Base-by-base conservation (phyloP, 2,797 vertebrate genomes). In the Onychomys arenicola region DNA sequence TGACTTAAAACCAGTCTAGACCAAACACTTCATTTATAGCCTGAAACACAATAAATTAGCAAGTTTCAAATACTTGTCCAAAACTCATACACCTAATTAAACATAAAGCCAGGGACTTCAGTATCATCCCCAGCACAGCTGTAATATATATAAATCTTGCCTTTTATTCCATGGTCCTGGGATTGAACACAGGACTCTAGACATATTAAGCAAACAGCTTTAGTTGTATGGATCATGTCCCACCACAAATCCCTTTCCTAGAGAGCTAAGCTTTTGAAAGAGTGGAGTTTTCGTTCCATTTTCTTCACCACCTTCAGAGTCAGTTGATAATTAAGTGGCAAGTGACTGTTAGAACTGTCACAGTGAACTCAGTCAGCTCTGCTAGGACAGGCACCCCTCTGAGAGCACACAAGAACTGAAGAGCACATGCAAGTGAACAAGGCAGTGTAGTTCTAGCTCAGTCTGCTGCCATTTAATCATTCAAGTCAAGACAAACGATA, bases 1-100 rank as follows among this genome's bases (percentile, higher is more conserved):
- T 95, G 29, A 52, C 37, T 73, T 93, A 65, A 80, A 95, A 83
- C 3, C 67, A 21, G 10, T 57, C 43, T 92, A 75, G 40, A 93
- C 10, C 29, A 89, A 97, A 55, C 25, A 67, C 32, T 91, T 84
- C 34, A 95, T 63, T 90, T 85, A 90, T 7, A 87, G 61, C 55
- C 17, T 81, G 23, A 85, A 95, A 88, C 89, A 89, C 65, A 61
- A 40, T 69, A 78, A 95, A 78, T 75, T 43, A 40, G 25, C 55
- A 75, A 93, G 8, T n/a, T 87, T 88, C 81, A 94, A 89, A 59
- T 76, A 92, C 2, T 82, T 82, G 17, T 2, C 8, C 21, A 67
- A 89, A 95, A 40, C 59, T 81, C 34, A 83, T 19, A 90, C 55
- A 92, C 46, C 59, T 92, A 83, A 67, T 90, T 89, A 93, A 95